Evolutionary conservation across 2,888 invertebrate genomes (phyloP), one percentile per base, ranked within the genome.

Genomic region (Archips crataeganus): DNA sequence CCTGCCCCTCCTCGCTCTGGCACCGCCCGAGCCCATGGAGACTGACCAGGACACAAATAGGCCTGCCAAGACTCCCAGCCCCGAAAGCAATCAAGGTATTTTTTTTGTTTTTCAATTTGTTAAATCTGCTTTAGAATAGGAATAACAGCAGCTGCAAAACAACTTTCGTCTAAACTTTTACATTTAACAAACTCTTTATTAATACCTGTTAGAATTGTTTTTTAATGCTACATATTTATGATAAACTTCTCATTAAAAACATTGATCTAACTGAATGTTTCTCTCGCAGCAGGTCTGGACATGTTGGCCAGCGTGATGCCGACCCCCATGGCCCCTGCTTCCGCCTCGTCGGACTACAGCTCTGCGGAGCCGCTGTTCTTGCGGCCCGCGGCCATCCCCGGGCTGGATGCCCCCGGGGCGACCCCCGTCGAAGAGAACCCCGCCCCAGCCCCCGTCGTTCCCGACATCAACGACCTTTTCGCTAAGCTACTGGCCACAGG

Each of bases 401-500:
- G 94, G 0, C 78, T 94, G 0, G 94, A 92, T 51, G 83, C 75
- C 42, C 63, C 69, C 51, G 13, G 59, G 5, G 85, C 88, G 0
- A 70, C 81, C 0, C 89, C 90, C 0, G 76, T 84, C 0, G 74
- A 87, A 8, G 85, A 39, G 39, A 39, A 39, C 4, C 88, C 0
- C 0, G 89, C 90, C 0, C 76, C 84, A 0, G 74, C 88, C 8
- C 85, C 91, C 13, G 77, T 85, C 11, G 84, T 94, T 0, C 86
- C 90, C 34, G 89, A 90, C 71, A 87, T 96, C 2, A 97, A 98
- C 76, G 98, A 98, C 78, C 91, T 99, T 42, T 97, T 98, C 85
- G 97, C 97, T 76, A 98, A 98, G 87, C 91, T 99, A 8, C 96
- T 98, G 1, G 97, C 97, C 0, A 97, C 97, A 2, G 99, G 94